Base-by-base conservation (phyloP, 2,113 vertebrate genomes). In the Corythornis vintsioides region DNA sequence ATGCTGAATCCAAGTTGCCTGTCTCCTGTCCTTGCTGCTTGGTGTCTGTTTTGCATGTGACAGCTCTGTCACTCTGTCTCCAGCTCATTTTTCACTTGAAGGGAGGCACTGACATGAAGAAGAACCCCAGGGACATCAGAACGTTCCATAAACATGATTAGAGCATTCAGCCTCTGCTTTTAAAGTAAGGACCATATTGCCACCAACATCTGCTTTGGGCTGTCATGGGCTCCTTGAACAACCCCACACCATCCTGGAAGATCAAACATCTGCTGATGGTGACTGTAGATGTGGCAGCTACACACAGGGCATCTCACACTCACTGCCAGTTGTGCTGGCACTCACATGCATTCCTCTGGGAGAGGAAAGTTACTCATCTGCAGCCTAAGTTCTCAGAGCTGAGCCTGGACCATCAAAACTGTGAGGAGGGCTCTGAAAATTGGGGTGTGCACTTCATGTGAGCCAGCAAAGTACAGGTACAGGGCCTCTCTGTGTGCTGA, bases 91-190 rank as follows among this genome's bases (percentile, higher is more conserved):
- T 95, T 95, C 71, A 89, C 71, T 80, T 73, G 59, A 64, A 94
- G 87, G 26, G 83, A 89, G 43, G 64, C 28, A 92, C 13, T 45
- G 75, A 77, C 74, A 69, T 50, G n/a, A 85, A 92, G 64, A 93
- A 73, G 64, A 93, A 73, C 91, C 64, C 91, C 43, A 57, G 75
- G 77, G 91, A 91, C 43, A 74, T 85, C 74, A 85, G 60, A 93
- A 89, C 28, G 75, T 64, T 93, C 60, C 81, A 92, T 71, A 91
- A 96, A 89, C 78, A 77, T 21, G 57, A 94, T 94, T 79, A 94
- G 82, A 91, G 52, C 81, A 43, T 90, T 84, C 90, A 93, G 90
- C 82, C 89, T 94, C 83, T 92, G 81, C 90, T 74, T 83, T 96
- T 90, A 93, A 86, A 91, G 74, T 66, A 94, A 89, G 74, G 64